Conservation (phyloP, 1,140 invertebrate species). For the Psix sp. region DNA sequence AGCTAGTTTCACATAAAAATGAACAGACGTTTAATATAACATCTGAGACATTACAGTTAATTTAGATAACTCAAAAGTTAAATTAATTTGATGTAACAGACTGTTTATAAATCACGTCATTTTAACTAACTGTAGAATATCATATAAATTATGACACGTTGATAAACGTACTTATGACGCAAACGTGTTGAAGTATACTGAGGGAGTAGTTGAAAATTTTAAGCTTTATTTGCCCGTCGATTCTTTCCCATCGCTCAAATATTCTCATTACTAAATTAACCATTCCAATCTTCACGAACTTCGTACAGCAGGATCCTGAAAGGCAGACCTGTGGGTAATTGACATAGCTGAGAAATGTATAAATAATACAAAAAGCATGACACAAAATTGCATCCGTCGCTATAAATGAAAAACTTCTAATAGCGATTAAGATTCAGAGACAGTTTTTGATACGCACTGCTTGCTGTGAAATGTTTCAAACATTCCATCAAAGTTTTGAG, state of each 20-base stretch:
- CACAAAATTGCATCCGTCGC: not conserved
- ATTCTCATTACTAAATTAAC: slow-evolving; percentile 79
- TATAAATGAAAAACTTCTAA: no score
- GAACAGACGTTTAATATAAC: no score
- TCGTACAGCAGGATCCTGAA: slow-evolving; percentile 80
- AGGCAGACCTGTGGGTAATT: slow-evolving; percentile 43
- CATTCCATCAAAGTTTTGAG: slow-evolving; percentile 81
- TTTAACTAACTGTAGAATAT: no score
- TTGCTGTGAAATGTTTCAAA: slow-evolving; percentile 81
- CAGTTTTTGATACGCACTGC: slow-evolving; percentile 75
- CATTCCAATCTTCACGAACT: slow-evolving; percentile 80
- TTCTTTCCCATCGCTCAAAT: slow-evolving; percentile 82
- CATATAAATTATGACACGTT: no score
- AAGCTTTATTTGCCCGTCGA: slow-evolving; percentile 80
- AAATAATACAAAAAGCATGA: slow-evolving; percentile 1
- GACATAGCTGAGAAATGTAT: slow-evolving; percentile 16
- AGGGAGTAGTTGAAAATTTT: slow-evolving; percentile 81
- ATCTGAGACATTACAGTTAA: no score
- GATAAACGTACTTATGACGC: slow-evolving; percentile 79
- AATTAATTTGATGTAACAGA: no score
- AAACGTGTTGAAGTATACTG: slow-evolving; percentile 80
- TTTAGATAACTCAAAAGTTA: no score
- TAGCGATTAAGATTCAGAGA: slow-evolving; percentile 6
- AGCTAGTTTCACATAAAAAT: no score
- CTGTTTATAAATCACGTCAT: no score